Evolutionary conservation across 2,888 invertebrate genomes (phyloP), one percentile per base, ranked within the genome.

Genomic region (Thymelicus sylvestris): DNA sequence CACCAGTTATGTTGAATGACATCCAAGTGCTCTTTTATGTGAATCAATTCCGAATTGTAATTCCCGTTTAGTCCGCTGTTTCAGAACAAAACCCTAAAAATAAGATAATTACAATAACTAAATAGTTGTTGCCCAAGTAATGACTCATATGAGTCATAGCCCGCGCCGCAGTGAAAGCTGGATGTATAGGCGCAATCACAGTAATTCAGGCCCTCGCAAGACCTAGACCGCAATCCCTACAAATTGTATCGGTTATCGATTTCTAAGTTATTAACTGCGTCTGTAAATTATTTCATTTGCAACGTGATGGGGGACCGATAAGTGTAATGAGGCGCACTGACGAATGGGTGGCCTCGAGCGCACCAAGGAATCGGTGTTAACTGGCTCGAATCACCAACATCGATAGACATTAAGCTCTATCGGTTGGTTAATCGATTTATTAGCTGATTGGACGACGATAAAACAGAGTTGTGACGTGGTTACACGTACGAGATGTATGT

Each of bases 171-270:
- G 79, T 74, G 80, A 80, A 84, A 85, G 85, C 81, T 76, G 71
- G 73, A 74, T 70, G 75, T 74, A 78, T 78, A 76, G 76, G 76
- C 75, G 78, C 80, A 79, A 82, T 81, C 77, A 78, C 75, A 77
- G 78, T 79, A 77, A 82, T 81, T 78, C 77, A 79, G 80, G 77
- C 77, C 79, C 77, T 72, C 77, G 63, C 67, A 76, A 76, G 76
- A 78, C 76, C 79, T 77, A 83, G 77, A 83, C 83, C 83, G 80
- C 84, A 81, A 79, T 77, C 76, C 73, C 71, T 78, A 66, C 80
- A 79, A 80, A 83, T 82, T 81, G 82, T 80, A 84, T 85, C 79
- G 79, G 81, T 81, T 84, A 86, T 87, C 83, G 85, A 84, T 86
- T 84, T 83, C 83, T 80, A 83, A 79, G 77, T 81, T 85, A 86